Evolutionary conservation across 2,113 vertebrate species (phyloP).

Genomic region (Scatophagus argus): DNA sequence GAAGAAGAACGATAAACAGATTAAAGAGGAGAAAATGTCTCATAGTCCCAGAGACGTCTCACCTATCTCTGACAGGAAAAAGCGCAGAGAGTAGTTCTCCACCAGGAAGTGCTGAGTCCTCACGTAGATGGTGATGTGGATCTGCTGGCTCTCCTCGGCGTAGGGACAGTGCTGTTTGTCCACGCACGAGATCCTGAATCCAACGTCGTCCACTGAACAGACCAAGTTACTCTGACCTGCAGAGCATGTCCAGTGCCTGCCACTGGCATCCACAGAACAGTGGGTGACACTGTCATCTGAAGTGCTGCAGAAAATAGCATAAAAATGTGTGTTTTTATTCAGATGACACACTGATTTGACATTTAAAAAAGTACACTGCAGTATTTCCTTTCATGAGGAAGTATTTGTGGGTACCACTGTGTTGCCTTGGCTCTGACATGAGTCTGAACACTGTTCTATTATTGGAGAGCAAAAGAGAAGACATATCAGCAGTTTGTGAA

Average conservation of each 20-base stretch:
- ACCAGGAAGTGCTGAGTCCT: slow-evolving; percentile 54
- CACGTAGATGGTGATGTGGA: slow-evolving; percentile 56
- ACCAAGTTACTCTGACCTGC: slow-evolving; percentile 43
- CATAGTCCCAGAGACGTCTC: background rate
- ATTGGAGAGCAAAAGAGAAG: slow-evolving; percentile 17
- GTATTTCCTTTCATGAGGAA: background rate
- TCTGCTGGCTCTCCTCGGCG: slow-evolving; percentile 61
- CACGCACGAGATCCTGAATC: slow-evolving; percentile 49
- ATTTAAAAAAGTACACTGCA: background rate
- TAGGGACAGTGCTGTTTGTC: slow-evolving; percentile 70
- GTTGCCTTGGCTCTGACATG: slow-evolving; percentile 19
- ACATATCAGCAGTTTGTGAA: slow-evolving; percentile 7
- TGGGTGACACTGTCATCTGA: background rate
- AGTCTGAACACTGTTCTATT: slow-evolving; percentile 21
- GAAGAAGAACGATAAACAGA: background rate
- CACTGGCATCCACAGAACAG: slow-evolving; percentile 55
- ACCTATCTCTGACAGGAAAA: slow-evolving; percentile 77
- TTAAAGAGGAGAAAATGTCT: background rate
- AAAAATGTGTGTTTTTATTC: background rate
- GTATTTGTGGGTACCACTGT: slow-evolving; percentile 15
- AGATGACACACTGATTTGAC: background rate
- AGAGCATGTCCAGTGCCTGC: slow-evolving; percentile 61
- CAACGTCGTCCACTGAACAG: slow-evolving; percentile 54
- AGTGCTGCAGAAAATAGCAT: slow-evolving; percentile 3
- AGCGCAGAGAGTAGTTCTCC: slow-evolving; percentile 62